phyloP scores from a whole-genome alignment of 2,113 vertebrate species.

The Apaloderma vittatum region DNA sequence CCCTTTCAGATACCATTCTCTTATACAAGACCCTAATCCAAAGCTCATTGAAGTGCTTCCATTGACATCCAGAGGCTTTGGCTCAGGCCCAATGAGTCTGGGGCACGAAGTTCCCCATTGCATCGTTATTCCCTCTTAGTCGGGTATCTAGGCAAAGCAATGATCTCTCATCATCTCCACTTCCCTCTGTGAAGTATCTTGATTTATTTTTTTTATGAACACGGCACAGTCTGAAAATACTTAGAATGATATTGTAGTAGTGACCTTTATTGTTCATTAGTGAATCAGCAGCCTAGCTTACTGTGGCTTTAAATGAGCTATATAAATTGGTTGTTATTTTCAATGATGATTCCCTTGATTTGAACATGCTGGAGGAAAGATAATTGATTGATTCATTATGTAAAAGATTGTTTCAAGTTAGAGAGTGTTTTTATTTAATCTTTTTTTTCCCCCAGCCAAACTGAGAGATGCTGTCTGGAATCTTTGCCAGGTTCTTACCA shows the following conservation, averaged over 20 bases:
- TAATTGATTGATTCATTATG: conserved; percentile 69
- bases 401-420: conserved; percentile 59
- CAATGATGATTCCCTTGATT: conserved; percentile 57
- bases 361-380: conserved; percentile 41
- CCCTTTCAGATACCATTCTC: conserved; percentile 19
- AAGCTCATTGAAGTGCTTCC: conserved; percentile 1
- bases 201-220: not conserved
- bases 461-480: not conserved
- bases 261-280: conserved; percentile 74
- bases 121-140: not conserved
- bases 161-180: not conserved
- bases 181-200: not conserved
- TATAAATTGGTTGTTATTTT: conserved; percentile 67
- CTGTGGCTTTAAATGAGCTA: conserved; percentile 57
- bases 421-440: not conserved
- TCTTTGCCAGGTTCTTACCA: not conserved
- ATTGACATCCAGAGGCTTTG: conserved; percentile 7
- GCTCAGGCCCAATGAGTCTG: not conserved
- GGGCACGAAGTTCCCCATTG: not conserved
- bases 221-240: not conserved
- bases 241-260: conserved; percentile 11
- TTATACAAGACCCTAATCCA: not conserved
- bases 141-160: not conserved
- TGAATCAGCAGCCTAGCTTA: conserved; percentile 36
- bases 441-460: not conserved